A percentile compares a stretch with the other conserved stretches of the same genome.
These are phyloP conservation scores for Sphinx pinastri DNA, from an alignment of 2,888 invertebrate genomes.

Conservation along the genomic window DNA sequence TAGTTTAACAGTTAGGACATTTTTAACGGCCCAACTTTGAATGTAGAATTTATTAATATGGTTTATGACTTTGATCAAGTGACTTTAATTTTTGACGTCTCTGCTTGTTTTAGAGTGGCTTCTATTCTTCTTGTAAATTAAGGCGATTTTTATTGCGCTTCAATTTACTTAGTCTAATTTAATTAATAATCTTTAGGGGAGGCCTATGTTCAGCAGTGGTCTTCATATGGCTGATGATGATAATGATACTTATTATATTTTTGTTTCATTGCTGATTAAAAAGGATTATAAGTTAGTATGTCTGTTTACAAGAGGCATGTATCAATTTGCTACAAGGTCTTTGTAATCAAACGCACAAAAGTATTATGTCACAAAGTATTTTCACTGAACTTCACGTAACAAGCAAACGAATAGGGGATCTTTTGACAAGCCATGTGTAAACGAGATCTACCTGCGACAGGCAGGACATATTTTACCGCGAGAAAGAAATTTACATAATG, in stretches of 20 bases:
- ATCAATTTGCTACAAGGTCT: neutral
- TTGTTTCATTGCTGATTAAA: no score
- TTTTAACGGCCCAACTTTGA: slow-evolving; percentile 23
- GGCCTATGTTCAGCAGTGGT: no score
- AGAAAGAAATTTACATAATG: slow-evolving; percentile 39
- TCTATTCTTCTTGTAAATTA: no score
- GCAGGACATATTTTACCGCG: slow-evolving; percentile 38
- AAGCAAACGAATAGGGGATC: slow-evolving; percentile 5
- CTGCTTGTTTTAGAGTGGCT: neutral
- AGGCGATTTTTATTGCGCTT: no score
- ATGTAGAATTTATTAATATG: slow-evolving; percentile 17
- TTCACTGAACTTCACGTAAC: slow-evolving; percentile 6
- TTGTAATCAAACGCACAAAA: neutral
- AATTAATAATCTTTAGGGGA: no score
- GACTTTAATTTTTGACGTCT: neutral
- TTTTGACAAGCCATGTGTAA: slow-evolving; percentile 21
- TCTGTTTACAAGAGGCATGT: neutral
- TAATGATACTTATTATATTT: no score
- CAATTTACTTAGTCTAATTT: no score
- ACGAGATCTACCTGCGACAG: slow-evolving; percentile 29
- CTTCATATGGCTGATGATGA: no score
- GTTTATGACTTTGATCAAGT: neutral
- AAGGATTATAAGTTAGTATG: neutral
- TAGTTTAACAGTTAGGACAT: slow-evolving; percentile 16
- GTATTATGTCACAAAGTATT: neutral